Percentiles rank a stretch among this genome's conserved stretches.
phyloP scores from a whole-genome alignment of 2,888 invertebrate genomes.

The Ophioninae sp. region DNA sequence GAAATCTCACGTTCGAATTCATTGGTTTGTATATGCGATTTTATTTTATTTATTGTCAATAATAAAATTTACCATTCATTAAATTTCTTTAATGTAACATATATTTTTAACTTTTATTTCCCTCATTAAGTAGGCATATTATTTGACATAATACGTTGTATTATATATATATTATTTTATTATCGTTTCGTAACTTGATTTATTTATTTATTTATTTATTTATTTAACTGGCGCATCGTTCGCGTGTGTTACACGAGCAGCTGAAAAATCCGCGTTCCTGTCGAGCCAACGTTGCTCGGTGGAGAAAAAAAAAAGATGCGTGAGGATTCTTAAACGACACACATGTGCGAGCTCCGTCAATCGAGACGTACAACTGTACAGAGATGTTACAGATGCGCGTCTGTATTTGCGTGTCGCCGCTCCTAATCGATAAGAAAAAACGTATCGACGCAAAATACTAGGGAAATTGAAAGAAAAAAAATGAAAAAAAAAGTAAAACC shows the following conservation, averaged over 20 bases:
- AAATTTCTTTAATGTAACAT: too few species aligned
- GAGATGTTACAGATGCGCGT: background rate
- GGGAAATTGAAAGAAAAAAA: background rate
- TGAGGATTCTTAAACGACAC: slow-evolving; percentile 16
- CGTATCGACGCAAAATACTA: background rate
- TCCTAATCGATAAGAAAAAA: background rate
- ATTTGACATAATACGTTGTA: too few species aligned
- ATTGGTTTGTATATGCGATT: too few species aligned
- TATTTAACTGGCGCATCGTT: background rate
- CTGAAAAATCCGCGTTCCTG: background rate
- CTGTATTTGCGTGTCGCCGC: background rate
- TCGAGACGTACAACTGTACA: background rate
- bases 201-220: slow-evolving; percentile 1
- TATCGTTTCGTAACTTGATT: background rate
- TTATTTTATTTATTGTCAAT: too few species aligned
- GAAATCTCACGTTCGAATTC: background rate
- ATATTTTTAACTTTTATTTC: too few species aligned
- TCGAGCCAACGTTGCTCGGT: slow-evolving; percentile 29
- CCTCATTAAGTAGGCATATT: too few species aligned
- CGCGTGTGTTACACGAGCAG: background rate
- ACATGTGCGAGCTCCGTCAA: background rate
- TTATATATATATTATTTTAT: too few species aligned
- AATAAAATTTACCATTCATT: too few species aligned
- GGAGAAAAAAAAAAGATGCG: slow-evolving; percentile 18
- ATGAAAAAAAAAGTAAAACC: background rate